phyloP scores from a whole-genome alignment of 2,888 invertebrate species.

The Hoplodrina blanda region DNA sequence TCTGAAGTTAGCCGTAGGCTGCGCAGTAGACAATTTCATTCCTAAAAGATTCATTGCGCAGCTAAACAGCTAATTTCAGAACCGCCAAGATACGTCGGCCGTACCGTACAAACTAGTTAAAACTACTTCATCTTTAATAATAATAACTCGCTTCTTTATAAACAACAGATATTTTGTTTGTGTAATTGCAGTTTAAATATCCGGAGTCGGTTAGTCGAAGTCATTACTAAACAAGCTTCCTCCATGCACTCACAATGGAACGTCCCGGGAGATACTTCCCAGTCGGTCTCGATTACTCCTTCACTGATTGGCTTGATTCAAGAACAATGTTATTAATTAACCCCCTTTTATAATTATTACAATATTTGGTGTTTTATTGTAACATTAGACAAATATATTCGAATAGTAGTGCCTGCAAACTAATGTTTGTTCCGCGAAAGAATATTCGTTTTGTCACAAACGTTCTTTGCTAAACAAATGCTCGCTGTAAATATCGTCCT shows the following conservation, averaged over 20 bases:
- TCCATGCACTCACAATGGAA: constrained; percentile 45
- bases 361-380: constrained; percentile 9
- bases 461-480: background rate
- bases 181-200: constrained; percentile 33
- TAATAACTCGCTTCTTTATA: constrained; percentile 7
- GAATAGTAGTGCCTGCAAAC: background rate
- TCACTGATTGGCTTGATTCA: constrained; percentile 43
- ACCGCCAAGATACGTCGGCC: no score
- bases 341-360: constrained; percentile 5
- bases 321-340: constrained; percentile 43
- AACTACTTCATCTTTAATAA: background rate
- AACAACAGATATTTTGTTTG: constrained; percentile 1
- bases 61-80: no score
- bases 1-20: no score
- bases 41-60: no score
- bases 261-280: constrained; percentile 45
- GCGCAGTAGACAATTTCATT: no score
- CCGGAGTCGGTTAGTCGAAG: constrained; percentile 22
- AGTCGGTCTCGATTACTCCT: constrained; percentile 30
- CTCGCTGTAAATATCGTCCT: background rate
- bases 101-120: background rate
- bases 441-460: background rate
- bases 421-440: background rate
- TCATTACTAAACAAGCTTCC: constrained; percentile 46
- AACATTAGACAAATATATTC: background rate